Evolutionary conservation across 2,797 vertebrate species (phyloP).

Genomic region (Pseudopleuronectes americanus): DNA sequence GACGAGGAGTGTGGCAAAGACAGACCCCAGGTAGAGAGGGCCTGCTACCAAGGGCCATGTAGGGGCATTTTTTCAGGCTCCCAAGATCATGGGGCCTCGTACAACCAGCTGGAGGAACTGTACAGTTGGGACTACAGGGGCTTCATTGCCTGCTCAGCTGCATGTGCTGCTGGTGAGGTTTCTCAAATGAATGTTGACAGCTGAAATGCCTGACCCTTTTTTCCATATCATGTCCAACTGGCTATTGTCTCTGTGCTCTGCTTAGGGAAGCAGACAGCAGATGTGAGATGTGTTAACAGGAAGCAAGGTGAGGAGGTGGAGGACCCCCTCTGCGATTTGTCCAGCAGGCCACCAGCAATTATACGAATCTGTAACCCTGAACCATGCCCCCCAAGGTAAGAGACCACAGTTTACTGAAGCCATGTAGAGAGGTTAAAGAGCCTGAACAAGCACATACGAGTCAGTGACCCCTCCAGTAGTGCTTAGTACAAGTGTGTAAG

Average conservation of each 20-base stretch:
- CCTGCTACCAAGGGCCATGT: conserved; percentile 83
- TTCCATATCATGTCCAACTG: conserved; percentile 1
- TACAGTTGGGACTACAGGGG: conserved; percentile 91
- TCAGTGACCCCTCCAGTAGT: not conserved
- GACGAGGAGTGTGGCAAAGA: conserved; percentile 89
- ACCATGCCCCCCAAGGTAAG: conserved; percentile 90
- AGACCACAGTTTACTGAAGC: not conserved
- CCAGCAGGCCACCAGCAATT: conserved; percentile 85
- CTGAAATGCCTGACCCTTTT: not conserved
- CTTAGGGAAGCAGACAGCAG: conserved; percentile 89
- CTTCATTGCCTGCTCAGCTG: conserved; percentile 88
- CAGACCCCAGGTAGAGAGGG: conserved; percentile 76
- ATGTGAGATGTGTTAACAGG: conserved; percentile 86
- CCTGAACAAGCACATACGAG: not conserved
- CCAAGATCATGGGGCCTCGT: conserved; percentile 24
- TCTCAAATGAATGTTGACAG: not conserved
- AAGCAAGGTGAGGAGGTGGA: conserved; percentile 81
- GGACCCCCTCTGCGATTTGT: conserved; percentile 81
- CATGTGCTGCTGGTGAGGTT: conserved; percentile 87
- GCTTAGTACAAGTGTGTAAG: too few relatives aligned
- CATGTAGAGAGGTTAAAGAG: not conserved
- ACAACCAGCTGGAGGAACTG: conserved; percentile 56
- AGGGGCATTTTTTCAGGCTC: conserved; percentile 41
- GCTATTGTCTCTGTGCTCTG: conserved; percentile 2
- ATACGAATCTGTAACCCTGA: conserved; percentile 85